These are phyloP conservation scores for Noctua pronuba DNA, from an alignment of 2,888 invertebrate genomes.

Conservation along the genomic window DNA sequence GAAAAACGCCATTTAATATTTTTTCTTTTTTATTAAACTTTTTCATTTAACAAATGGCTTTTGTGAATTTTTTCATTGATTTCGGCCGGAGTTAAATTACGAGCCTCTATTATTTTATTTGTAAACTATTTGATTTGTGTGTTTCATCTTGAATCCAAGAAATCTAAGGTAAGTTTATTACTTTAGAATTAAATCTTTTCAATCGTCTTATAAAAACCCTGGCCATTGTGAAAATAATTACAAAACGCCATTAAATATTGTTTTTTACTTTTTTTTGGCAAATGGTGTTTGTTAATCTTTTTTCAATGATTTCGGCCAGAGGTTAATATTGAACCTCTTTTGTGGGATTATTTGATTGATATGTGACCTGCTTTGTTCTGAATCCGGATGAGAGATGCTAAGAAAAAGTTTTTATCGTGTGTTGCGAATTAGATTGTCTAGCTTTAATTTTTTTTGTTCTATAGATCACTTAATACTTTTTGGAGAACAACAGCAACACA, in stretches of 20 bases:
- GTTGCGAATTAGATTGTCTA: neutral
- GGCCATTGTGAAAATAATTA: constrained; percentile 19
- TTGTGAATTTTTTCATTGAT: neutral
- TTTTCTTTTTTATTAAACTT: neutral
- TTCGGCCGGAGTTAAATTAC: neutral
- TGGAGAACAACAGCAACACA: neutral
- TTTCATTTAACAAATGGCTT: neutral
- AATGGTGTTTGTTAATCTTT: neutral
- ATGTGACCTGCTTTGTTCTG: neutral
- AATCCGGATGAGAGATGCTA: neutral
- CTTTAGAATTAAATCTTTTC: neutral
- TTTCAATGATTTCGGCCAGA: neutral
- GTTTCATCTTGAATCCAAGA: neutral
- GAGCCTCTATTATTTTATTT: neutral
- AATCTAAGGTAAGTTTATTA: neutral
- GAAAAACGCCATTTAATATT: neutral
- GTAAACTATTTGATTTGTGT: neutral
- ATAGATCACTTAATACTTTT: neutral
- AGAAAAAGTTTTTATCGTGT: neutral
- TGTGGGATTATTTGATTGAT: neutral
- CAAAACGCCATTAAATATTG: constrained; percentile 14
- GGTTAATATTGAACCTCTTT: neutral
- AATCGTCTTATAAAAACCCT: neutral
- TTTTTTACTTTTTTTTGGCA: constrained; percentile 1
- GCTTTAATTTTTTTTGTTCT: neutral